Percentiles rank a stretch among this genome's conserved stretches.
Evolutionary conservation across 2,888 invertebrate genomes (phyloP).

Genomic region (Cybosia mesomella): DNA sequence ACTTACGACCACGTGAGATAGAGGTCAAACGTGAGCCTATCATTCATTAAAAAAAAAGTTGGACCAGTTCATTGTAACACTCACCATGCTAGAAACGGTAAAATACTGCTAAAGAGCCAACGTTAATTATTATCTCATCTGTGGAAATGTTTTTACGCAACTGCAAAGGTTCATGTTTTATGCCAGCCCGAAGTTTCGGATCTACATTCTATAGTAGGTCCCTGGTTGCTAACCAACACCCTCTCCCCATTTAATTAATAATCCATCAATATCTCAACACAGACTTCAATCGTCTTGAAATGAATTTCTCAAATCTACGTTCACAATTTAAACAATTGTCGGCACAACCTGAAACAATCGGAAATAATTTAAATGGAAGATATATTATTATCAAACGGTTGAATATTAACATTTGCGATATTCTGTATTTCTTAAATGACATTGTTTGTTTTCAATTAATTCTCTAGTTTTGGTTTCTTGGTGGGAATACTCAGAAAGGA

Average conservation of each 20-base stretch:
- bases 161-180: background rate
- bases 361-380: conserved; percentile 21
- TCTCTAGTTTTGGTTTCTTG: conserved; percentile 6
- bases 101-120: too few relatives aligned
- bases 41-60: too few relatives aligned
- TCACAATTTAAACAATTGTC: conserved; percentile 23
- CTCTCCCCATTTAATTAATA: conserved; percentile 21
- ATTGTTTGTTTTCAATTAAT: conserved; percentile 46
- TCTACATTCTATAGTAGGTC: background rate
- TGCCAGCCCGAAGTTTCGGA: background rate
- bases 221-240: conserved; percentile 13
- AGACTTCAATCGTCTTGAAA: conserved; percentile 30
- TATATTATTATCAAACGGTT: conserved; percentile 40
- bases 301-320: conserved; percentile 29
- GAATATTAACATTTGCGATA: conserved; percentile 43
- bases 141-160: too few relatives aligned
- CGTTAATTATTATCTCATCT: too few relatives aligned
- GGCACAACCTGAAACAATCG: conserved; percentile 43
- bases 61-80: too few relatives aligned
- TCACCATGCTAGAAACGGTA: too few relatives aligned
- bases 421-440: conserved; percentile 38
- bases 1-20: too few relatives aligned
- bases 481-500: background rate
- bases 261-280: conserved; percentile 36
- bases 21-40: too few relatives aligned